A percentile compares a stretch with the other conserved stretches of the same genome.
phyloP scores from a whole-genome alignment of 1,140 invertebrate species.

The Meloidogyne hapla region DNA sequence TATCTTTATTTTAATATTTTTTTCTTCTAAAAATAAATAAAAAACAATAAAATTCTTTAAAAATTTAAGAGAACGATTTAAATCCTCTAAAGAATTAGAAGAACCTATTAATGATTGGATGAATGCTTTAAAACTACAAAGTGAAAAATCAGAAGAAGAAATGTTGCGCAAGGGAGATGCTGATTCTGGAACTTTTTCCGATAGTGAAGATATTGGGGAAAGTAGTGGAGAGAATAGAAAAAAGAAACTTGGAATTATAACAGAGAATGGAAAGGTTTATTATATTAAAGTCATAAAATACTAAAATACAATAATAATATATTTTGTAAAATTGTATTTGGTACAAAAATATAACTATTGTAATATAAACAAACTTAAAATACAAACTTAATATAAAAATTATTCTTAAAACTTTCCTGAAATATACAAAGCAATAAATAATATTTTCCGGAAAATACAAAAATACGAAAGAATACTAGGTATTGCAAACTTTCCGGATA shows the following conservation, averaged over 20 bases:
- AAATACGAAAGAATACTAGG: no score
- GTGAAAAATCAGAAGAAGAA: neutral
- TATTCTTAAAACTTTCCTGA: no score
- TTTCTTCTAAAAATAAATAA: neutral
- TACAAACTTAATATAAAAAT: no score
- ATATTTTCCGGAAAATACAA: no score
- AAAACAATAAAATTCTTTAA: neutral
- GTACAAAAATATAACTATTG: no score
- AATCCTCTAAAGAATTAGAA: constrained; percentile 7
- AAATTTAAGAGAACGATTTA: neutral
- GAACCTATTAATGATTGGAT: constrained; percentile 25
- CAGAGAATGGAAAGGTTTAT: neutral
- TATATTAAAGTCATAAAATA: neutral
- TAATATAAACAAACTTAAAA: no score
- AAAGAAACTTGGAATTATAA: neutral
- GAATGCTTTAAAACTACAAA: neutral
- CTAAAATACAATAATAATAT: no score
- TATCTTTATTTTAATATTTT: neutral
- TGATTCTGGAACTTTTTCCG: constrained; percentile 29
- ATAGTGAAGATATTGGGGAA: constrained; percentile 10
- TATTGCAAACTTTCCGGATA: no score
- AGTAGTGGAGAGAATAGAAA: neutral
- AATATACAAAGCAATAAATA: no score
- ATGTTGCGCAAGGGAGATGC: constrained; percentile 6
- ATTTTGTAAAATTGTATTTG: no score